Evolutionary conservation across 2,797 vertebrate species (phyloP), one percentile per base, ranked within the genome.

Genomic region (Bovichtus variegatus): DNA sequence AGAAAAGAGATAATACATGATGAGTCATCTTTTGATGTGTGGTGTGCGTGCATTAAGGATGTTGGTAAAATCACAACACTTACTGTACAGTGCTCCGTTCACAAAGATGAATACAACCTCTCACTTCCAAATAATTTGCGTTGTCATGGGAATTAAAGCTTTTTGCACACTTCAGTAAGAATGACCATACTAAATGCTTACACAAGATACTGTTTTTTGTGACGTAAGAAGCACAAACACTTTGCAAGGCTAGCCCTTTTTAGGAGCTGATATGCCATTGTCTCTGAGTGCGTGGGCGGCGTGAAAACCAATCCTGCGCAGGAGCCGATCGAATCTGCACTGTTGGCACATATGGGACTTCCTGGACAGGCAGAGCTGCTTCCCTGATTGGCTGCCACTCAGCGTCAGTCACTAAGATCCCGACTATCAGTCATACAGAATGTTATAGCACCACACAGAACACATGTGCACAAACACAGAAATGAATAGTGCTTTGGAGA

Each of bases 341-440:
- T 76, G 80, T 92, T 87, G 87, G 89, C 86, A 71, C 87, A 71
- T 74, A 75, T 85, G 84, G 88, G 86, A 82, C 83, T 84, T 90
- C 89, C 87, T 87, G 83, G 76, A 89, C 71, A 53, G 70, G 82
- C 82, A 55, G 79, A 85, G 82, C 58, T 54, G 82, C 84, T 76
- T 82, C 70, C 78, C 84, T 87, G 89, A 93, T 91, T 91, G 91
- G 87, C 80, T 88, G 85, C 88, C 92, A 92, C 69, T 92, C 84
- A 85, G 50, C 1, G 80, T 72, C 89, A 85, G 50, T 91, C 84
- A 79, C 68, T 46, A 62, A 8, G 65, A 86, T 66, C 62, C 59
- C 12, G 15, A 27, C 74, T 69, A 74, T 90, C 91, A 90, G 63
- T 93, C 89, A 89, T 75, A 66, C 61, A 53, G 70, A n/a, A n/a